Evolutionary conservation across 2,888 invertebrate genomes (phyloP), one percentile per base, ranked within the genome.

Genomic region (Stenoptilia bipunctidactyla): DNA sequence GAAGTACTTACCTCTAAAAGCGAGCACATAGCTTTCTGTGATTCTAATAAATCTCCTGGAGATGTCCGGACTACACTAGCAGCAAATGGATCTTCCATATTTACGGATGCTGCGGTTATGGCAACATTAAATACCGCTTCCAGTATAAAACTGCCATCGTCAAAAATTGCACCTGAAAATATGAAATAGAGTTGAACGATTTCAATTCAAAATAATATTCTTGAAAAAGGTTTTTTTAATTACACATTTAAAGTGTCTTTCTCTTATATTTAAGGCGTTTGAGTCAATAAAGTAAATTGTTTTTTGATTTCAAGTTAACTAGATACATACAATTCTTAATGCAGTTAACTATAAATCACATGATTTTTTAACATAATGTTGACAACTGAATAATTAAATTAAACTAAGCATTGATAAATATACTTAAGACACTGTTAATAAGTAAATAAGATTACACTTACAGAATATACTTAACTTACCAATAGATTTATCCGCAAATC

Each of bases 141-240:
- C 38, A 85, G 62, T 42, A 86, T 70, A 44, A 80, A 74, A 37
- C 80, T 74, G 36, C 86, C 85, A 44, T 86, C 75, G 45, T 88
- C 86, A 51, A 88, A 86, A 45, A 90, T 77, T n/a, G 87, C 88
- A 47, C 88, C 90, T 90, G n/a, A n/a, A n/a, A n/a, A n/a, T n/a
- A n/a, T n/a, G n/a, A n/a, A n/a, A n/a, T n/a, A n/a, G n/a, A n/a
- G n/a, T n/a, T n/a, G n/a, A n/a, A n/a, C n/a, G n/a, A n/a, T n/a
- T n/a, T n/a, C n/a, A n/a, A n/a, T n/a, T n/a, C n/a, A n/a, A n/a
- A n/a, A n/a, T n/a, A n/a, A n/a, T n/a, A n/a, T n/a, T n/a, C n/a
- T n/a, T n/a, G n/a, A n/a, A n/a, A n/a, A n/a, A n/a, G n/a, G n/a
- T n/a, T n/a, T n/a, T n/a, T n/a, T n/a, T n/a, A n/a, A n/a, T n/a